Evolutionary conservation across 2,797 vertebrate species (phyloP), one percentile per base, ranked within the genome.

Genomic region (Heterohyrax brucei): DNA sequence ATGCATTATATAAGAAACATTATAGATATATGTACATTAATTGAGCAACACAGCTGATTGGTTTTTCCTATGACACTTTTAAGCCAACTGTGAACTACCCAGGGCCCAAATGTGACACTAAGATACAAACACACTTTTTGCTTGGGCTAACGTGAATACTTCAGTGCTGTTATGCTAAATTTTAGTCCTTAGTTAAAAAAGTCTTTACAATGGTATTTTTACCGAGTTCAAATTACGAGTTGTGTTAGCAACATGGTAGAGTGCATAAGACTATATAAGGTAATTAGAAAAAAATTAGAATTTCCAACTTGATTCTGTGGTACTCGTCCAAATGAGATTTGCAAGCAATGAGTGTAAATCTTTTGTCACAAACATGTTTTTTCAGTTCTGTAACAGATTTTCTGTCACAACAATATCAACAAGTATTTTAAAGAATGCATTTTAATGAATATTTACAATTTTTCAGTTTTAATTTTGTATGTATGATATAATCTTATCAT

Each of bases 141-240:
- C 26, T 12, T 48, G 8, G 13, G 28, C 3, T 82, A 82, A 72
- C 1, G 56, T 21, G 16, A 14, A 28, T 13, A 79, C 50, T 86
- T 80, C 33, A 16, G 3, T 44, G 9, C 3, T 70, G 28, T 33
- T 90, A 81, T 76, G 68, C 61, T 53, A 92, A 39, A 75, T 26
- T 61, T 89, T 78, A 76, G 0, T 3, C 0, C 14, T 44, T 22
- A 68, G 48, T 59, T 80, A 14, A 85, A 8, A 85, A 77, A 84
- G 26, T 68, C 2, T 4, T 64, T 24, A 30, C n/a, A 33, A 53
- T 88, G 14, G 14, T 86, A 87, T 48, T 86, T 89, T 81, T 10
- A 59, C 10, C 73, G 28, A 72, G 30, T 81, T 88, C 21, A 92
- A 86, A n/a, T 92, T 8, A 92, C 44, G 21, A 80, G 46, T 92